Percentiles rank a stretch among this genome's conserved stretches.
These are phyloP conservation scores for Melanogrammus aeglefinus DNA, from an alignment of 2,797 vertebrate genomes.

Conservation along the genomic window DNA sequence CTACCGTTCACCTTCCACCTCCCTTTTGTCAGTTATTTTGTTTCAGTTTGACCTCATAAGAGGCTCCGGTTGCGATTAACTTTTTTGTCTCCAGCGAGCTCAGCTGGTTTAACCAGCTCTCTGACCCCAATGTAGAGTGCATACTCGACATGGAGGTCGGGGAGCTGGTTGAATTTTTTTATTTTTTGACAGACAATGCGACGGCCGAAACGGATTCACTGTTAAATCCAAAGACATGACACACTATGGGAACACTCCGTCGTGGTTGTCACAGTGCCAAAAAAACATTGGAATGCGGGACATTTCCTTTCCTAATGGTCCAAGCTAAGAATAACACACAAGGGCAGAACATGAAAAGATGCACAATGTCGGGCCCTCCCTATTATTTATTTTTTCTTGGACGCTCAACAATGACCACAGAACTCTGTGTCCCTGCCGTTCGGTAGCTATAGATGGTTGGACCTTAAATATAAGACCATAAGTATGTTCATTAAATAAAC, in stretches of 20 bases:
- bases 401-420: constrained; percentile 4
- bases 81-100: background rate
- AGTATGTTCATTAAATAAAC: background rate
- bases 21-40: background rate
- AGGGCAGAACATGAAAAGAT: constrained; percentile 25
- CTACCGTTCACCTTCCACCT: background rate
- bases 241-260: background rate
- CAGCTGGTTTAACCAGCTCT: background rate
- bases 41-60: background rate
- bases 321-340: constrained; percentile 27
- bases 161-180: background rate
- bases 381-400: constrained; percentile 27
- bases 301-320: constrained; percentile 14
- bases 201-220: constrained; percentile 14
- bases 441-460: background rate
- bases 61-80: background rate
- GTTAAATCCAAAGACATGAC: constrained; percentile 18
- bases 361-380: constrained; percentile 24
- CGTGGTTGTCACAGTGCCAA: constrained; percentile 26
- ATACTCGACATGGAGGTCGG: too few species aligned
- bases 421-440: background rate
- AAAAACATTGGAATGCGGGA: constrained; percentile 30
- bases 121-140: too few species aligned
- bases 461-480: background rate
- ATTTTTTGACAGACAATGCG: background rate